Percentiles rank a stretch among this genome's conserved stretches.
phyloP scores from a whole-genome alignment of 1,140 invertebrate species.

The Scaptomyza hsui region DNA sequence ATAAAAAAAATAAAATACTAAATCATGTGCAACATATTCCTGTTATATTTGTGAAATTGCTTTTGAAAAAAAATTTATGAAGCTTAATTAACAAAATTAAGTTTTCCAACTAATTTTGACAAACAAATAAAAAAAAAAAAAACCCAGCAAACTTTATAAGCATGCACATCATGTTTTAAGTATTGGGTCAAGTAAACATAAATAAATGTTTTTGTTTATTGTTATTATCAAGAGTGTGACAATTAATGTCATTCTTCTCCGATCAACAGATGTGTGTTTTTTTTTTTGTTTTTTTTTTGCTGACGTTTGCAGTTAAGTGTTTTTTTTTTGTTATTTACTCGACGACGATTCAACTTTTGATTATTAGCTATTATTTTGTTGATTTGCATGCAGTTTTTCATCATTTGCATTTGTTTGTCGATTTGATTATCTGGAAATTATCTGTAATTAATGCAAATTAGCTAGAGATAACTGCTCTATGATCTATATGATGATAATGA shows the following conservation, averaged over 20 bases:
- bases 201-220: not conserved
- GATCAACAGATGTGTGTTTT: conserved; percentile 11
- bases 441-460: conserved; percentile 29
- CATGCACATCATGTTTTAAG: not conserved
- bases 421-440: conserved; percentile 6
- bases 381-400: conserved; percentile 2
- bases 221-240: conserved; percentile 9
- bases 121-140: not conserved
- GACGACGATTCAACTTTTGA: conserved; percentile 3
- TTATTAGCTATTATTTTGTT: conserved; percentile 7
- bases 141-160: not conserved
- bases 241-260: not conserved
- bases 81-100: too few species aligned
- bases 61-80: too few species aligned
- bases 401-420: conserved; percentile 7
- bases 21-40: too few species aligned
- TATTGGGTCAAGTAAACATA: not conserved
- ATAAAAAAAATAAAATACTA: too few species aligned
- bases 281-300: not conserved
- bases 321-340: conserved; percentile 7
- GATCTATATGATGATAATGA: not conserved
- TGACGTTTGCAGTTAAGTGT: conserved; percentile 19
- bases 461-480: conserved; percentile 10
- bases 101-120: not conserved
- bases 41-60: too few species aligned